Conservation (phyloP, 1,140 invertebrate species). For the Procambarus virginalis region DNA sequence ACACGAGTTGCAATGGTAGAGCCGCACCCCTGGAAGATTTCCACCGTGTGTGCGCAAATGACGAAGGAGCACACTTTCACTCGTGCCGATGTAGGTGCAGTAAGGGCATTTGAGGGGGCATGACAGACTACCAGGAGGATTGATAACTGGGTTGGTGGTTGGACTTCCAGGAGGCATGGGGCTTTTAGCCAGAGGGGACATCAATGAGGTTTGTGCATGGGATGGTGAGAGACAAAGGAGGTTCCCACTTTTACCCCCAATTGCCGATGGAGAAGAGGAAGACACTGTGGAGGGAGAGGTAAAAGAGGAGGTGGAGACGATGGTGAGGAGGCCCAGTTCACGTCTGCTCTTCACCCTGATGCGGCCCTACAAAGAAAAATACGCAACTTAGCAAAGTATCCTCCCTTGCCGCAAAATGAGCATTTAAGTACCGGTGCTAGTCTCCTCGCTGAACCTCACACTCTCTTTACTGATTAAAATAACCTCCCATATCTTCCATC, state of each 20-base stretch:
- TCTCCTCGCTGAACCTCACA: neutral
- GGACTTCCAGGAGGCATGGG: slow-evolving; percentile 42
- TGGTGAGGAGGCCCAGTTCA: slow-evolving; percentile 62
- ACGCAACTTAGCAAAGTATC: slow-evolving; percentile 59
- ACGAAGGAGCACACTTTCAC: slow-evolving; percentile 53
- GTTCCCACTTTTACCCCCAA: slow-evolving; percentile 21
- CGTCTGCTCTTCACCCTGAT: slow-evolving; percentile 67
- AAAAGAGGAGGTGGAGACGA: slow-evolving; percentile 45
- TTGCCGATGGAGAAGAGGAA: slow-evolving; percentile 30
- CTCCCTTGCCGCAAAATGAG: slow-evolving; percentile 13
- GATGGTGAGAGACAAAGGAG: slow-evolving; percentile 37
- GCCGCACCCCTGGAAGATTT: slow-evolving; percentile 39
- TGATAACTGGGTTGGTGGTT: slow-evolving; percentile 19
- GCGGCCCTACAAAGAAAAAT: slow-evolving; percentile 68
- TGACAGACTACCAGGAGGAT: slow-evolving; percentile 46
- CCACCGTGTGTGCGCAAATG: slow-evolving; percentile 55
- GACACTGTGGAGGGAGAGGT: slow-evolving; percentile 42
- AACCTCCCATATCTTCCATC: slow-evolving; percentile 10
- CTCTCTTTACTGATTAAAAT: neutral
- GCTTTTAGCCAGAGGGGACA: slow-evolving; percentile 48
- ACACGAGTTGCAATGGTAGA: slow-evolving; percentile 64
- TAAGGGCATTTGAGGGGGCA: slow-evolving; percentile 54
- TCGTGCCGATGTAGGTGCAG: slow-evolving; percentile 57
- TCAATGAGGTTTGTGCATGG: slow-evolving; percentile 39
- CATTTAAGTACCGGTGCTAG: neutral